phyloP scores from a whole-genome alignment of 1,140 invertebrate genomes.

The Drosophila pandora region DNA sequence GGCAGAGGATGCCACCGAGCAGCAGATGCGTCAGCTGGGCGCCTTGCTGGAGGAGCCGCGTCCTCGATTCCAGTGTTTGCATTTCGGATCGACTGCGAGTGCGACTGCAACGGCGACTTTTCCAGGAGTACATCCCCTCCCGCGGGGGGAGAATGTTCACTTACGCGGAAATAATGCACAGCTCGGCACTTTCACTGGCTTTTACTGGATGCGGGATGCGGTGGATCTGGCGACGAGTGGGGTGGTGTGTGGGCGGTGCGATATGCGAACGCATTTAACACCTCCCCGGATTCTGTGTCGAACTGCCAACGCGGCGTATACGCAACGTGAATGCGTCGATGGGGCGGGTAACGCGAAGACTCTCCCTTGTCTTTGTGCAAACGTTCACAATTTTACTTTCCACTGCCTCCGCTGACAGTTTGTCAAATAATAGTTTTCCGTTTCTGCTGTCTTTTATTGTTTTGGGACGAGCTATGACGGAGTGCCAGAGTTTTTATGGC shows the following conservation, averaged over 20 bases:
- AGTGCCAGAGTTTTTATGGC: slow-evolving; percentile 49
- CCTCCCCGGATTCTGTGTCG: slow-evolving; percentile 28
- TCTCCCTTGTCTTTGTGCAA: slow-evolving; percentile 33
- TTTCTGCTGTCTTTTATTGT: slow-evolving; percentile 32
- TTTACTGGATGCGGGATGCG: slow-evolving; percentile 26
- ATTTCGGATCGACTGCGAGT: slow-evolving; percentile 55
- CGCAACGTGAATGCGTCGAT: slow-evolving; percentile 29
- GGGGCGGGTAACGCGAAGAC: not conserved
- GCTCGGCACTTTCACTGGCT: slow-evolving; percentile 67
- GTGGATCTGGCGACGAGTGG: slow-evolving; percentile 4
- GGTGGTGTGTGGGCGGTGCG: slow-evolving; percentile 32
- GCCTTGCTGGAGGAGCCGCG: slow-evolving; percentile 35
- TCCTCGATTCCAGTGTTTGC: slow-evolving; percentile 54
- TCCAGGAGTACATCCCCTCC: slow-evolving; percentile 65
- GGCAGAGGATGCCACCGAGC: slow-evolving; percentile 59
- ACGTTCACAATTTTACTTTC: slow-evolving; percentile 57
- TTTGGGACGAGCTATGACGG: slow-evolving; percentile 22
- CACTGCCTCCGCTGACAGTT: slow-evolving; percentile 41
- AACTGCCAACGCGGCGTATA: slow-evolving; percentile 55
- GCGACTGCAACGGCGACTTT: slow-evolving; percentile 45
- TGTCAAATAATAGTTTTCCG: slow-evolving; percentile 55
- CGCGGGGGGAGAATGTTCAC: slow-evolving; percentile 58
- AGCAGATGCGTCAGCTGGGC: slow-evolving; percentile 61
- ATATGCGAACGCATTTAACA: slow-evolving; percentile 72
- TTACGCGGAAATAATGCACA: slow-evolving; percentile 75